phyloP scores from a whole-genome alignment of 2,888 invertebrate species.

The Geophilus truncorum region DNA sequence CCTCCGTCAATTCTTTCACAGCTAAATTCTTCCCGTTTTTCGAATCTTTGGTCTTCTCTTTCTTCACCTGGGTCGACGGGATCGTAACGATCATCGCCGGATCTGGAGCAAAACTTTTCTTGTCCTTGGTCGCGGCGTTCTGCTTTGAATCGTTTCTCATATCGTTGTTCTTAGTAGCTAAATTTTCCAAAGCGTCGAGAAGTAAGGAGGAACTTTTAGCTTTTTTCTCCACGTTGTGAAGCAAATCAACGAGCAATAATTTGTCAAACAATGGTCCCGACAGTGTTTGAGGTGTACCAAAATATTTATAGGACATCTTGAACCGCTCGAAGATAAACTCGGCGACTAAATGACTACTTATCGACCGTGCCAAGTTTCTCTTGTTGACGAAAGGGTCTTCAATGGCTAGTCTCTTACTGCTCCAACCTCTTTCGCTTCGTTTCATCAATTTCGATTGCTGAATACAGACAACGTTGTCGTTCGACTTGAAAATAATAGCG shows the following conservation, averaged over 20 bases:
- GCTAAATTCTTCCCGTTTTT: conserved; percentile 11
- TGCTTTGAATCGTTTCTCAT: background rate
- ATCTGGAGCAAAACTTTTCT: background rate
- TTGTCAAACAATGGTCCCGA: conserved; percentile 46
- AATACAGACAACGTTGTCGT: conserved; percentile 42
- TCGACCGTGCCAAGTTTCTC: conserved; percentile 51
- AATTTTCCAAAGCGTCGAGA: background rate
- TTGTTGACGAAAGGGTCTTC: conserved; percentile 53
- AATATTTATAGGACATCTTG: conserved; percentile 51
- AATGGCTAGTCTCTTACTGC: conserved; percentile 45
- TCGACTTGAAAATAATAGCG: conserved; percentile 43
- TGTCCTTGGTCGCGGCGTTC: background rate
- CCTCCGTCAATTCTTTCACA: background rate
- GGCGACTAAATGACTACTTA: conserved; percentile 49
- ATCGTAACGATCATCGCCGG: conserved; percentile 21
- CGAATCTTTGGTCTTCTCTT: conserved; percentile 15
- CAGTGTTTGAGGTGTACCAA: conserved; percentile 49
- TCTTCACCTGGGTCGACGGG: background rate
- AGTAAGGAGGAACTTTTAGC: background rate
- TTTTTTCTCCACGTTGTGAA: background rate
- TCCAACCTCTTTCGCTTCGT: conserved; percentile 46
- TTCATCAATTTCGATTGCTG: conserved; percentile 39
- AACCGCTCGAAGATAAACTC: conserved; percentile 53
- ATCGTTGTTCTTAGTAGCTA: background rate
- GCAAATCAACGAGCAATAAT: conserved; percentile 33